phyloP scores from a whole-genome alignment of 2,797 vertebrate species.

The Coregonus sp. region DNA sequence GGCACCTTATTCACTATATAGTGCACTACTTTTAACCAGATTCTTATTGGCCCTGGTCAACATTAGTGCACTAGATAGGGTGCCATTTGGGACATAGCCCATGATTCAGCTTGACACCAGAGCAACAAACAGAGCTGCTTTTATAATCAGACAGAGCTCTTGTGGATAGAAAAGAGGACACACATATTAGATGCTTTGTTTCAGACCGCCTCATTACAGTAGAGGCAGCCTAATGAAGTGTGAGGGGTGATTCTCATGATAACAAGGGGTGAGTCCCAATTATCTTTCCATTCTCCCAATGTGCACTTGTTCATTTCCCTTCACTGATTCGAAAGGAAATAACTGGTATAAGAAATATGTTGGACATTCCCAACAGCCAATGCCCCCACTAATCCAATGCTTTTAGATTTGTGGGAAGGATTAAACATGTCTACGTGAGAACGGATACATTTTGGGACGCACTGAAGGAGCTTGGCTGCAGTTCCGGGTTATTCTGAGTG shows the following conservation, averaged over 20 bases:
- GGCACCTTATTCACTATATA: not conserved
- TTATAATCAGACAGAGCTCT: slow-evolving; percentile 55
- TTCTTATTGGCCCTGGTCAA: not conserved
- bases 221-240: slow-evolving; percentile 53
- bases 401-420: not conserved
- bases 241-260: not conserved
- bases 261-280: not conserved
- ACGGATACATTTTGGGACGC: too few species aligned
- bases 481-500: slow-evolving; percentile 8
- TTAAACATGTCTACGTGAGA: too few species aligned
- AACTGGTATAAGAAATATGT: not conserved
- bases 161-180: slow-evolving; percentile 25
- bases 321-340: not conserved
- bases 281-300: not conserved
- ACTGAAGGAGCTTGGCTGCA: too few species aligned
- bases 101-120: slow-evolving; percentile 54
- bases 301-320: not conserved
- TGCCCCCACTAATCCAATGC: not conserved
- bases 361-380: not conserved
- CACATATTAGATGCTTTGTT: slow-evolving; percentile 60
- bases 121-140: slow-evolving; percentile 64
- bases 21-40: not conserved
- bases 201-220: slow-evolving; percentile 61
- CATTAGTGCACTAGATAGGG: not conserved
- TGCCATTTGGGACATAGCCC: slow-evolving; percentile 27